phyloP scores from a whole-genome alignment of 1,140 invertebrate genomes.

The Nasonia longicornis region DNA sequence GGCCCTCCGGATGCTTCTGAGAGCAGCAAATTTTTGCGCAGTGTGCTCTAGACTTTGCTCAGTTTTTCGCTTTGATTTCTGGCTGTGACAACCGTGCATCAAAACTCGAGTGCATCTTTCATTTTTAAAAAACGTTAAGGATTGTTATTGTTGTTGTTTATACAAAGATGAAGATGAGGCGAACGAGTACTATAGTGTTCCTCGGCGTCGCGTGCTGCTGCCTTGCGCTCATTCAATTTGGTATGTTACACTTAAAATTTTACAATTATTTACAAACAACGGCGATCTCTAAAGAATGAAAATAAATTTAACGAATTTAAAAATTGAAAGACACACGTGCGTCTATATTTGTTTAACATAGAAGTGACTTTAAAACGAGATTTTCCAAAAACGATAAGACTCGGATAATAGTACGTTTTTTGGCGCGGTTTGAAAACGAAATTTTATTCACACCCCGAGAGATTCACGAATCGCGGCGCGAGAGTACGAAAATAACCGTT shows the following conservation, averaged over 20 bases:
- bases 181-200: neutral
- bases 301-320: too few relatives aligned
- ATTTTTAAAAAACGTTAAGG: neutral
- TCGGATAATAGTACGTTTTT: neutral
- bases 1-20: neutral
- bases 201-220: neutral
- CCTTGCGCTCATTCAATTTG: neutral
- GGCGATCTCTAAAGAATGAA: too few relatives aligned
- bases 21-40: neutral
- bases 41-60: neutral
- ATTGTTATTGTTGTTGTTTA: neutral
- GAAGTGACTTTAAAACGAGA: too few relatives aligned
- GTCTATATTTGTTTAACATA: too few relatives aligned
- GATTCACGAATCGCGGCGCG: neutral
- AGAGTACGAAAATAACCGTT: neutral
- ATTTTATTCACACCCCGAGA: neutral
- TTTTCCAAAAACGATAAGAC: neutral
- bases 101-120: neutral
- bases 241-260: too few relatives aligned
- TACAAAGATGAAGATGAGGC: conserved; percentile 9
- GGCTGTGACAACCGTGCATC: neutral
- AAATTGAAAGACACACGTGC: too few relatives aligned
- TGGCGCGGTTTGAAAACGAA: neutral
- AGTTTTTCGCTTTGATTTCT: neutral
- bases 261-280: too few relatives aligned